phyloP scores from a whole-genome alignment of 2,797 vertebrate genomes.

The Lateolabrax maculatus region DNA sequence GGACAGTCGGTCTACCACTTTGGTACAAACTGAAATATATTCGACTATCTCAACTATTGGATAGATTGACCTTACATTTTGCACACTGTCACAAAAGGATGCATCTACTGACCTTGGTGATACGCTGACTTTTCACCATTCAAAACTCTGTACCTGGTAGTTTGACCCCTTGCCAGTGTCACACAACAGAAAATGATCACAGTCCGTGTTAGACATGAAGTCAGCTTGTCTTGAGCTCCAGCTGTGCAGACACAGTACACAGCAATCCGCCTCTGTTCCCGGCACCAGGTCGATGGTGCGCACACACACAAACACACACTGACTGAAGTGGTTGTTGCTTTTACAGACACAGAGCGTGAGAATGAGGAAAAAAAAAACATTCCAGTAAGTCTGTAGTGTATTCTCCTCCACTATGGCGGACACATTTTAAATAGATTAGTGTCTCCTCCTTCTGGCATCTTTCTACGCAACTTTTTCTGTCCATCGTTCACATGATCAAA shows the following conservation, averaged over 20 bases:
- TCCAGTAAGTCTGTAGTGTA: neutral
- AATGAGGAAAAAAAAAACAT: conserved; percentile 27
- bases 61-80: neutral
- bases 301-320: conserved; percentile 24
- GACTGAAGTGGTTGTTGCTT: conserved; percentile 13
- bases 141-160: conserved; percentile 1
- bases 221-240: conserved; percentile 36
- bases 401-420: conserved; percentile 13
- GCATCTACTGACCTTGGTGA: neutral
- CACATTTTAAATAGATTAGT: conserved; percentile 41
- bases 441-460: conserved; percentile 36
- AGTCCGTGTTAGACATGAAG: conserved; percentile 34
- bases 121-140: neutral
- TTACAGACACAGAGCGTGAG: conserved; percentile 29
- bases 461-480: conserved; percentile 24
- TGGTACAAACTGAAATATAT: neutral
- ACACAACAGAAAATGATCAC: conserved; percentile 49
- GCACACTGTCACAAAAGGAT: neutral
- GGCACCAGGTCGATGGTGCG: conserved; percentile 47
- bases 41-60: neutral
- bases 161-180: conserved; percentile 45
- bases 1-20: neutral
- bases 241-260: conserved; percentile 28
- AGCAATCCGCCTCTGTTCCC: conserved; percentile 24
- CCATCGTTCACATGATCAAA: conserved; percentile 46